Conservation (phyloP, 2,888 invertebrate genomes). For the Oligia latruncula region DNA sequence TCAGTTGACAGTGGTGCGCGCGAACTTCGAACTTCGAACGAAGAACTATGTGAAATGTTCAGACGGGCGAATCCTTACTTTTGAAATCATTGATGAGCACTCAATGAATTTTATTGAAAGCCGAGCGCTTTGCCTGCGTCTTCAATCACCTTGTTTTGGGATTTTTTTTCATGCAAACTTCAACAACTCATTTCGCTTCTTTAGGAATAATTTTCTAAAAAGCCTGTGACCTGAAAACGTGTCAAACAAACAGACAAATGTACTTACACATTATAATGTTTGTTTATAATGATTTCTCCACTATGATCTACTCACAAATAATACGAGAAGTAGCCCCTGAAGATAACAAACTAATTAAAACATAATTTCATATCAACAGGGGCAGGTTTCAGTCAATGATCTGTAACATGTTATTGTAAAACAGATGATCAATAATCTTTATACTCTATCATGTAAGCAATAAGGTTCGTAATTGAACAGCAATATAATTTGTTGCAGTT, state of each 20-base stretch:
- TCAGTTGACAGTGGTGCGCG: no score
- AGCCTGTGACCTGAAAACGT: not conserved
- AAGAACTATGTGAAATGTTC: no score
- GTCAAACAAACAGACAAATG: not conserved
- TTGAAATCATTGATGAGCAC: no score
- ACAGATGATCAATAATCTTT: slow-evolving; percentile 15
- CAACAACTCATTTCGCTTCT: not conserved
- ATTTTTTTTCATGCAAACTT: not conserved
- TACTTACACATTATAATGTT: not conserved
- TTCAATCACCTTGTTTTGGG: not conserved
- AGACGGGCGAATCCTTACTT: no score
- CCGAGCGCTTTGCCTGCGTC: not conserved
- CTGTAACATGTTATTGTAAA: slow-evolving; percentile 67
- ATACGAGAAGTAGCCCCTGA: slow-evolving; percentile 16
- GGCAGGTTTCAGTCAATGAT: slow-evolving; percentile 76
- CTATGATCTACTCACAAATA: slow-evolving; percentile 23
- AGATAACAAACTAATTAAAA: slow-evolving; percentile 58
- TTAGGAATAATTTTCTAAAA: not conserved
- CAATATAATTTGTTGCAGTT: slow-evolving; percentile 27
- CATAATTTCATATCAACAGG: slow-evolving; percentile 62
- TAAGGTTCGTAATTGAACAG: slow-evolving; percentile 25
- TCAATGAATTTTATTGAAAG: not conserved
- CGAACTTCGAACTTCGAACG: no score
- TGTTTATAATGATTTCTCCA: not conserved
- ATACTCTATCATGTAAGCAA: not conserved